Base-by-base conservation (phyloP, 2,113 vertebrate genomes). In the Pelmatolapia mariae region DNA sequence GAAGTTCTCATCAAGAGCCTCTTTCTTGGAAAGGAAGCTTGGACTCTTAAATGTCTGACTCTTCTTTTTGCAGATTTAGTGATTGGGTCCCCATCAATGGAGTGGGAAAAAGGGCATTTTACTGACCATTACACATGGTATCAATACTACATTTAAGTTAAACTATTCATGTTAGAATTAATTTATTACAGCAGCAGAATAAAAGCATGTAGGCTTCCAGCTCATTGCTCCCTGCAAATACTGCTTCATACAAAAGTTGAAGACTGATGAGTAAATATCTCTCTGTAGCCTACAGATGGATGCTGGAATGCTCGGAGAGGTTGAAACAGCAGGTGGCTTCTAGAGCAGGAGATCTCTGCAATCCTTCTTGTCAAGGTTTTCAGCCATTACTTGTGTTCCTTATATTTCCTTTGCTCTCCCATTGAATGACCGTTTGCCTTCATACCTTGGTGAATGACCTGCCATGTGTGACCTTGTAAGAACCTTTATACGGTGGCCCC, bases 41-140 rank as follows among this genome's bases (percentile, higher is more conserved):
- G 73, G 59, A 85, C 79, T 89, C 78, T 63, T 84, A 52, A 22
- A 66, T 87, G 84, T 86, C 82, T 82, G 80, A 81, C 38, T 91
- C 88, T 88, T 92, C 5, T 22, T 63, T 53, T 76, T 18, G 40
- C 24, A 13, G 40, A 29, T 81, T 19, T 12, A 36, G 13, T 80
- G 13, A 78, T 40, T 40, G 31, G n/a, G 13, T 78, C 8, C 22
- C 11, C 3, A 15, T 29, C 59, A 63, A 12, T n/a, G 12, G 26
- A 79, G 45, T 47, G 63, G n/a, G 40, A 24, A 3, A 52, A 38
- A 2, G 7, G 43, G 8, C 3, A 45, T 53, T 84, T 73, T 63
- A 10, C 24, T 50, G 24, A 61, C 61, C 26, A 31, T 78, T 78
- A 78, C 16, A 50, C 43, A 50, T 31, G 6, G 2, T 78, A 45